phyloP scores from a whole-genome alignment of 2,113 vertebrate genomes.

The Regulus satrapa region DNA sequence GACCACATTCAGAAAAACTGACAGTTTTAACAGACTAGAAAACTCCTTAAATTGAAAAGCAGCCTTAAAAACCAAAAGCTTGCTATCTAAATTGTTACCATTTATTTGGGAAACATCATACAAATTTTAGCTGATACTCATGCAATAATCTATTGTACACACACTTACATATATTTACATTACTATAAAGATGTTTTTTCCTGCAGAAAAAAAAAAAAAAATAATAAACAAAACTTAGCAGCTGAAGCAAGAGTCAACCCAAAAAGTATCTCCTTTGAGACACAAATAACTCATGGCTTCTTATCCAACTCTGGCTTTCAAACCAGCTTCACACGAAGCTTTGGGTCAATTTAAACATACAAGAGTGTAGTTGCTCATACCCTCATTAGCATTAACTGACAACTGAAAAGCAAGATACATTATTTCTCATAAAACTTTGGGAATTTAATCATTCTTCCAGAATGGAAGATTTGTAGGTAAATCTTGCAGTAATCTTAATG shows the following conservation, averaged over 20 bases:
- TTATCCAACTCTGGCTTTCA: not conserved
- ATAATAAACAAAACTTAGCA: not conserved
- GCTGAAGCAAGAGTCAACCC: not conserved
- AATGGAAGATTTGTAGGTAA: not conserved
- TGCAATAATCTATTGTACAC: not conserved
- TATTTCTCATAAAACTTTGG: slow-evolving; percentile 13
- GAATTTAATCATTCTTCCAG: not conserved
- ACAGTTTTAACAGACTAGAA: not conserved
- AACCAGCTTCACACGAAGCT: not conserved
- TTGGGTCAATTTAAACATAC: not conserved
- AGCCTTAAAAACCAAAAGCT: not conserved
- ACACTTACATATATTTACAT: not conserved
- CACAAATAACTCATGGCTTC: slow-evolving; percentile 24
- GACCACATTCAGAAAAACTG: not conserved
- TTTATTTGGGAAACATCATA: not conserved
- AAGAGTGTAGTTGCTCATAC: not conserved
- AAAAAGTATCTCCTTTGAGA: slow-evolving; percentile 20
- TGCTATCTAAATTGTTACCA: not conserved
- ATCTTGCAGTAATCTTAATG: not conserved
- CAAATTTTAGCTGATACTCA: not conserved
- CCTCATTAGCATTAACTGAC: not conserved
- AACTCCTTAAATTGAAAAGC: not conserved
- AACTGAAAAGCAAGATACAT: not conserved
- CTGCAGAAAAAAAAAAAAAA: not conserved
- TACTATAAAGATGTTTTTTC: not conserved